Evolutionary conservation across 2,113 vertebrate species (phyloP).

Genomic region (Capra hircus): DNA sequence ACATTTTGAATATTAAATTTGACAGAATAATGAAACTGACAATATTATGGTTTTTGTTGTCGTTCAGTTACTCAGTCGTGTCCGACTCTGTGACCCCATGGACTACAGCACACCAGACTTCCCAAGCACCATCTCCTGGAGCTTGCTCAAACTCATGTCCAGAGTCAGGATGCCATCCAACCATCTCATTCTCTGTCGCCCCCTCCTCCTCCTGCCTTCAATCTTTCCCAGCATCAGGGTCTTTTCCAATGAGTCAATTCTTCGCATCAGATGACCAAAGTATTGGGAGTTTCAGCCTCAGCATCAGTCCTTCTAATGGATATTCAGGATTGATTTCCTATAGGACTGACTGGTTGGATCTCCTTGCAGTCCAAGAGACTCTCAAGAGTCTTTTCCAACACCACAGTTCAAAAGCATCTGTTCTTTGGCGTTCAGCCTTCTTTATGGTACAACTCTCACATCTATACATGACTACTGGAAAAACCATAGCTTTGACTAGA

Average conservation of each 20-base stretch:
- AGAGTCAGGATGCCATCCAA: not conserved
- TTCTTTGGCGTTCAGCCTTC: not conserved
- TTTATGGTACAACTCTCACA: not conserved
- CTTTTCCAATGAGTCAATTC: not conserved
- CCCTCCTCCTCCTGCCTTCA: not conserved
- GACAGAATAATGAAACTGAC: not conserved
- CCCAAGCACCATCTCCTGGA: not conserved
- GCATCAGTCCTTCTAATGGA: not conserved
- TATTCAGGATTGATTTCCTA: not conserved
- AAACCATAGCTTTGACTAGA: not conserved
- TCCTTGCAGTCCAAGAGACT: not conserved
- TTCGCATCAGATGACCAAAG: not conserved
- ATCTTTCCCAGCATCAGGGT: not conserved
- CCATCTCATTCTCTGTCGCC: not conserved
- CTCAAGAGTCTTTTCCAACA: not conserved
- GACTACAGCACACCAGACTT: not conserved
- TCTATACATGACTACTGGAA: not conserved
- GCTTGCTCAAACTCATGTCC: not conserved
- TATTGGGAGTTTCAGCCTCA: not conserved
- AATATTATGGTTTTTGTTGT: not conserved
- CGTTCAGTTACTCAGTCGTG: not conserved
- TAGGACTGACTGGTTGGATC: not conserved
- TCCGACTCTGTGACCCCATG: not conserved
- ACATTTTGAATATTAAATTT: constrained; percentile 51
- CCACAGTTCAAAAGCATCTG: not conserved